phyloP scores from a whole-genome alignment of 2,888 invertebrate genomes.

The Pemphredon lugubris region DNA sequence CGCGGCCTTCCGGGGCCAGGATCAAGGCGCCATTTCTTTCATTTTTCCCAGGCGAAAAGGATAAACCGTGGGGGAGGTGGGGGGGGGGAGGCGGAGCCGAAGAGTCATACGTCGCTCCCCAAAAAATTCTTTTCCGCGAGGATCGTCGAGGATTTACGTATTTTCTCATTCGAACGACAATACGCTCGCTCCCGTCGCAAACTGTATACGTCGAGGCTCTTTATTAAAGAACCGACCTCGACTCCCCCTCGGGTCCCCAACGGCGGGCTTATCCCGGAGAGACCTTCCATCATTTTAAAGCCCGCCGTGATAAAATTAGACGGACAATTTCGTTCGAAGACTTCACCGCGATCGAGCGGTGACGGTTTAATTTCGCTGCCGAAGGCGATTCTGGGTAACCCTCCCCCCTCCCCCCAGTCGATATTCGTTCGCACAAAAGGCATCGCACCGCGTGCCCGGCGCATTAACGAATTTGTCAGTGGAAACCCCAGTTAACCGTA shows the following conservation, averaged over 20 bases:
- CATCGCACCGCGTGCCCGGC: slow-evolving; percentile 40
- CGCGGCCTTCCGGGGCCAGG: too few relatives aligned
- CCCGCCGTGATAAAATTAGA: slow-evolving; percentile 76
- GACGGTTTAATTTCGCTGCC: slow-evolving; percentile 72
- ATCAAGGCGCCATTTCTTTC: too few relatives aligned
- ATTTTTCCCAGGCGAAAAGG: not conserved
- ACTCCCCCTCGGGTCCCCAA: slow-evolving; percentile 37
- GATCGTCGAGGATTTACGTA: slow-evolving; percentile 49
- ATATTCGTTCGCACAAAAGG: slow-evolving; percentile 36
- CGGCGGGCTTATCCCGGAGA: slow-evolving; percentile 70
- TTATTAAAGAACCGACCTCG: slow-evolving; percentile 60
- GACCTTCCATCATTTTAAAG: slow-evolving; percentile 79
- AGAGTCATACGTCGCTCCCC: slow-evolving; percentile 18
- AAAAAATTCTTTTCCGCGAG: slow-evolving; percentile 25
- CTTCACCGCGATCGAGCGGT: slow-evolving; percentile 60
- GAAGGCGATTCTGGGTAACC: slow-evolving; percentile 54
- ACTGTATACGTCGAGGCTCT: slow-evolving; percentile 42
- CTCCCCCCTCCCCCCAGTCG: slow-evolving; percentile 50
- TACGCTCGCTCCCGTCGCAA: slow-evolving; percentile 26
- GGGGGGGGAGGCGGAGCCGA: slow-evolving; percentile 7
- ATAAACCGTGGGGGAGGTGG: not conserved
- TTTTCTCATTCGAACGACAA: slow-evolving; percentile 39
- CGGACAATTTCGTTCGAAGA: slow-evolving; percentile 77
- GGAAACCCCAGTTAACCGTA: slow-evolving; percentile 55
- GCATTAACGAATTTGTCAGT: slow-evolving; percentile 55